These are phyloP conservation scores for Otis tarda DNA, from an alignment of 2,113 vertebrate species.

Conservation along the genomic window DNA sequence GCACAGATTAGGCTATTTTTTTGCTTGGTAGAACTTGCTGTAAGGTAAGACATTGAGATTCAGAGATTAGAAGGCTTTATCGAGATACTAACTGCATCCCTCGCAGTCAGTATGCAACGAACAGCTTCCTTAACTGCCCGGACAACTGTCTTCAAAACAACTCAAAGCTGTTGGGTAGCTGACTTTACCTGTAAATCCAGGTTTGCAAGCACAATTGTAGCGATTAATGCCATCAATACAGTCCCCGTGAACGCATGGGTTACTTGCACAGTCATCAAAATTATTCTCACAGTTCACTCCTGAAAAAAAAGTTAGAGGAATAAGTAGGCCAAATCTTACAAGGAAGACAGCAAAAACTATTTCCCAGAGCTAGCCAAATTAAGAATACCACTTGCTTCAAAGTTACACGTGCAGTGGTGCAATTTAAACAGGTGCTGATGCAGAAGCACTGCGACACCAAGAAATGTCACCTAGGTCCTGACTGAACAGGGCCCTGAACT, in stretches of 20 bases:
- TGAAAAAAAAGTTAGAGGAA: conserved; percentile 40
- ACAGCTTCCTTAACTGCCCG: neutral
- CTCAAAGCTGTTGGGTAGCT: neutral
- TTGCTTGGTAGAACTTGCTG: neutral
- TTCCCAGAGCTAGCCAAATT: neutral
- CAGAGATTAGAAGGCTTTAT: conserved; percentile 25
- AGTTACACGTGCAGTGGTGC: neutral
- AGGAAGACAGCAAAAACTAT: neutral
- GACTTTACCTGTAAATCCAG: conserved; percentile 89
- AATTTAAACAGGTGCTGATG: neutral
- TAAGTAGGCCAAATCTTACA: neutral
- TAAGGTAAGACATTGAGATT: conserved; percentile 4
- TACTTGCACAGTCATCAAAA: conserved; percentile 89
- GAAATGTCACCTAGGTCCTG: neutral
- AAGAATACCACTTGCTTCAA: neutral
- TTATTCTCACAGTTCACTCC: conserved; percentile 93
- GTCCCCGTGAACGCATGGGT: conserved; percentile 85
- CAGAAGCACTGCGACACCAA: neutral
- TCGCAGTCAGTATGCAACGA: neutral
- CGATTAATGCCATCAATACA: conserved; percentile 90
- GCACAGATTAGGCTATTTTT: conserved; percentile 2
- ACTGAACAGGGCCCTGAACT: neutral
- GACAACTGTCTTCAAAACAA: neutral
- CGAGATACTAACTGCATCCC: neutral
- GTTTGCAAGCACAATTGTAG: conserved; percentile 87